phyloP scores from a whole-genome alignment of 2,113 vertebrate genomes.

The Eptesicus fuscus region DNA sequence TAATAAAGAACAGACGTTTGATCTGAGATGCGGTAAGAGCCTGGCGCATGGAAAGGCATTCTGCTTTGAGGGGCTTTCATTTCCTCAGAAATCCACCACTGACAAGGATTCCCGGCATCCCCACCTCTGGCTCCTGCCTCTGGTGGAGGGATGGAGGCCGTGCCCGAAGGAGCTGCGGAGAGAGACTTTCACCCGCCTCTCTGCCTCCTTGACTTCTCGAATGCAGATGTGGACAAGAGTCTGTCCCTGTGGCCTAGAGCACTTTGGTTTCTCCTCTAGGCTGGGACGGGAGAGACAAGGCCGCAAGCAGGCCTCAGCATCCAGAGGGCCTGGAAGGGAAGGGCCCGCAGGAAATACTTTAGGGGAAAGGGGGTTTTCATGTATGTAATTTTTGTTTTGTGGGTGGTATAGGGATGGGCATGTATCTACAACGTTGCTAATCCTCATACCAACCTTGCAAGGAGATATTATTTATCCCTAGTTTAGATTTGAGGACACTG shows the following conservation, averaged over 20 bases:
- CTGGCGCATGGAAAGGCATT: background rate
- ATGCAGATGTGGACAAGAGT: background rate
- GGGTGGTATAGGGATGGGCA: background rate
- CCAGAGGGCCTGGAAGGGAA: background rate
- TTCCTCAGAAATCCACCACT: background rate
- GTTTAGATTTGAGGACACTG: background rate
- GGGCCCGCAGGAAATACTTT: background rate
- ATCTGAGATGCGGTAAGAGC: background rate
- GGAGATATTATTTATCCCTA: background rate
- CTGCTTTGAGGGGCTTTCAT: background rate
- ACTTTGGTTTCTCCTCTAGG: background rate
- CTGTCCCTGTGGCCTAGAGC: background rate
- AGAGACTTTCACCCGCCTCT: background rate
- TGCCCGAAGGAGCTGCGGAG: background rate
- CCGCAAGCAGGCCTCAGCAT: background rate
- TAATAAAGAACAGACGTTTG: background rate
- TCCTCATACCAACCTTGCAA: background rate
- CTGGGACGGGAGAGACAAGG: background rate
- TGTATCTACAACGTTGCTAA: background rate
- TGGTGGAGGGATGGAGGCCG: background rate
- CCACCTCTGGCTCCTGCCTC: background rate
- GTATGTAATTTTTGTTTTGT: background rate
- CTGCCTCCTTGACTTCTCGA: background rate
- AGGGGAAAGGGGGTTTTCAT: background rate
- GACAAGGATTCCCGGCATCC: background rate